A percentile compares a stretch with the other conserved stretches of the same genome.
Conservation (phyloP, 2,888 invertebrate genomes). For the Eudemis profundana region DNA sequence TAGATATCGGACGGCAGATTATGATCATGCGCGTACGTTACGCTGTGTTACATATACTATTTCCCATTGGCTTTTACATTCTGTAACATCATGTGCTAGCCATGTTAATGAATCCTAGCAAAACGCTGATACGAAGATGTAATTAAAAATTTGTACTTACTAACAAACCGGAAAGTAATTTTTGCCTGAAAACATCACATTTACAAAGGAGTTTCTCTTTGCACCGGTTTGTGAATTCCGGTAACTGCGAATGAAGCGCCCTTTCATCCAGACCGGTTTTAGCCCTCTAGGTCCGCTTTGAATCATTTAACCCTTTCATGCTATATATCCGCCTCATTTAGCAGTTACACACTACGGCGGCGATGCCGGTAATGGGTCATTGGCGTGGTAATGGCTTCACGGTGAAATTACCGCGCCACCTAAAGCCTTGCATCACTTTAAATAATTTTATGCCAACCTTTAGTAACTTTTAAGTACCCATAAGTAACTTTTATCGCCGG, state of each 20-base stretch:
- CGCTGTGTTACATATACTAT: too few species aligned
- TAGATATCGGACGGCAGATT: too few species aligned
- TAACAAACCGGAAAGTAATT: too few species aligned
- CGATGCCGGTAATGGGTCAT: constrained; percentile 36
- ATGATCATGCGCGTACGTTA: too few species aligned
- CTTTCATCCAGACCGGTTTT: constrained; percentile 13
- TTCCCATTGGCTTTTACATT: too few species aligned
- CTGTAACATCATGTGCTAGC: too few species aligned
- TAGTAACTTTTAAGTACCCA: too few species aligned
- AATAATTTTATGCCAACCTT: background rate
- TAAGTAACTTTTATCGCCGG: background rate
- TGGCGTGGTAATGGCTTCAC: constrained; percentile 24
- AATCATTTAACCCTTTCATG: constrained; percentile 25
- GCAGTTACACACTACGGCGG: constrained; percentile 31
- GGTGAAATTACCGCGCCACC: constrained; percentile 3
- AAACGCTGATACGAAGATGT: too few species aligned
- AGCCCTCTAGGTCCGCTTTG: constrained; percentile 3
- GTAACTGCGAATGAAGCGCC: background rate
- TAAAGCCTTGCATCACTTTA: background rate
- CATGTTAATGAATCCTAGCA: too few species aligned
- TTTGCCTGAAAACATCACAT: too few species aligned
- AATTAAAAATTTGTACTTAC: too few species aligned
- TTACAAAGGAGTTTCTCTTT: constrained; percentile 12
- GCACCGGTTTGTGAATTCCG: constrained; percentile 5
- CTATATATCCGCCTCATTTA: constrained; percentile 28